Percentiles rank a stretch among this genome's conserved stretches.
Evolutionary conservation across 2,888 invertebrate species (phyloP).

Genomic region (Brachynemurus nebulosus): DNA sequence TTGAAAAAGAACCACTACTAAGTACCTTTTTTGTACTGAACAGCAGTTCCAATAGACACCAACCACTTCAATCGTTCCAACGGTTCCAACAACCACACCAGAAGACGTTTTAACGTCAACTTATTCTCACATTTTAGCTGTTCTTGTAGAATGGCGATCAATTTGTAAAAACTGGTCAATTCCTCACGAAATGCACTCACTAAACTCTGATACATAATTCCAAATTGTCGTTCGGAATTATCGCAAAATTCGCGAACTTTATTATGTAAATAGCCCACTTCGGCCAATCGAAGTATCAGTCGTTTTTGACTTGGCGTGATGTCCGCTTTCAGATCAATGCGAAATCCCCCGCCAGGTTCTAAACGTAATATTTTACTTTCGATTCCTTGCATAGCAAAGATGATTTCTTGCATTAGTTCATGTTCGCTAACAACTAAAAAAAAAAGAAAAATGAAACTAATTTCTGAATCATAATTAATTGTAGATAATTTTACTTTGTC

Average conservation of each 20-base stretch:
- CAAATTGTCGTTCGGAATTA: conserved; percentile 47
- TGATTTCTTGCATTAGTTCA: conserved; percentile 57
- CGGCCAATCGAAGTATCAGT: conserved; percentile 60
- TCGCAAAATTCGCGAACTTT: conserved; percentile 66
- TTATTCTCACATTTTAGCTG: conserved; percentile 43
- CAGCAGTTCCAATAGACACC: conserved; percentile 68
- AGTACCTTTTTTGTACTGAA: conserved; percentile 58
- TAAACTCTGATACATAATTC: conserved; percentile 73
- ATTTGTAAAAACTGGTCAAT: conserved; percentile 74
- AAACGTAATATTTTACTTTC: conserved; percentile 60
- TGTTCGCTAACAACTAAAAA: conserved; percentile 28
- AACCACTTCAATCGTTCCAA: conserved; percentile 67
- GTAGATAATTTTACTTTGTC: too few species aligned
- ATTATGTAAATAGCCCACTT: conserved; percentile 69
- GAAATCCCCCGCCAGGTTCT: conserved; percentile 48
- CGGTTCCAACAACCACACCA: conserved; percentile 75
- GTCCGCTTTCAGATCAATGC: conserved; percentile 40
- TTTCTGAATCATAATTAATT: too few species aligned
- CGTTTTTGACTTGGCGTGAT: conserved; percentile 43
- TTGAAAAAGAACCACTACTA: conserved; percentile 2
- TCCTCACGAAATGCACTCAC: conserved; percentile 73
- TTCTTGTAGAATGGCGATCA: conserved; percentile 76
- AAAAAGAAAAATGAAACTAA: too few species aligned
- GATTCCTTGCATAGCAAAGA: conserved; percentile 81
- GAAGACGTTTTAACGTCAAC: conserved; percentile 55